phyloP scores from a whole-genome alignment of 2,888 invertebrate genomes.

The Leptinotarsa rubiginosa region DNA sequence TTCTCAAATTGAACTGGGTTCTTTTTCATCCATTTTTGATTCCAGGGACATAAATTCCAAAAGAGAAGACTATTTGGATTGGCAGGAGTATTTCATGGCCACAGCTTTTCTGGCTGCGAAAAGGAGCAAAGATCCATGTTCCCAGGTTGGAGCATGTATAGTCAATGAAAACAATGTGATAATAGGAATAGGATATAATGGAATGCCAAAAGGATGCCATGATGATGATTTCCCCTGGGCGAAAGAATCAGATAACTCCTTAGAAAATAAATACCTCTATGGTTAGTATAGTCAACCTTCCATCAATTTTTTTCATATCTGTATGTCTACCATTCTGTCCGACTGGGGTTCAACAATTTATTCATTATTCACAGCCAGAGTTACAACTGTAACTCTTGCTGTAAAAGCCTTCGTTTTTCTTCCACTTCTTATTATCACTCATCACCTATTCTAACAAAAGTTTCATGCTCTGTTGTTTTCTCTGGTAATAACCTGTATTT shows the following conservation, averaged over 20 bases:
- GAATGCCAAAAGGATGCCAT: conserved; percentile 91
- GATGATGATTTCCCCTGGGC: conserved; percentile 94
- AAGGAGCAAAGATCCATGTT: conserved; percentile 93
- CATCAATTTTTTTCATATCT: too few relatives aligned
- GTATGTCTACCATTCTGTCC: too few relatives aligned
- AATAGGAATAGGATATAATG: conserved; percentile 96
- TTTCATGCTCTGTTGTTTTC: too few relatives aligned
- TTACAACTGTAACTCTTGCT: too few relatives aligned
- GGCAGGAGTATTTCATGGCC: conserved; percentile 98
- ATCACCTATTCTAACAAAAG: too few relatives aligned
- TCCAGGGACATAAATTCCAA: conserved; percentile 64
- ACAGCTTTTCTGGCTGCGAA: conserved; percentile 90
- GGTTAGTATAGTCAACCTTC: conserved; percentile 68
- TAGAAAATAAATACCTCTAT: conserved; percentile 87
- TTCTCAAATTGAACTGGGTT: background rate
- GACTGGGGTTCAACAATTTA: too few relatives aligned
- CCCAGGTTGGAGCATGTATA: conserved; percentile 96
- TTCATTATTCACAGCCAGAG: too few relatives aligned
- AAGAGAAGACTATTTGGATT: conserved; percentile 78
- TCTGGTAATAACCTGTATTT: too few relatives aligned
- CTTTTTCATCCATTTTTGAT: conserved; percentile 7
- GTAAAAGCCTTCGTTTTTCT: too few relatives aligned
- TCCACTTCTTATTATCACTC: too few relatives aligned
- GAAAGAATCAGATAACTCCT: conserved; percentile 71
- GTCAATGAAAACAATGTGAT: conserved; percentile 88